Base-by-base conservation (phyloP, 2,888 invertebrate genomes). In the Ptycholaimellus sp. region DNA sequence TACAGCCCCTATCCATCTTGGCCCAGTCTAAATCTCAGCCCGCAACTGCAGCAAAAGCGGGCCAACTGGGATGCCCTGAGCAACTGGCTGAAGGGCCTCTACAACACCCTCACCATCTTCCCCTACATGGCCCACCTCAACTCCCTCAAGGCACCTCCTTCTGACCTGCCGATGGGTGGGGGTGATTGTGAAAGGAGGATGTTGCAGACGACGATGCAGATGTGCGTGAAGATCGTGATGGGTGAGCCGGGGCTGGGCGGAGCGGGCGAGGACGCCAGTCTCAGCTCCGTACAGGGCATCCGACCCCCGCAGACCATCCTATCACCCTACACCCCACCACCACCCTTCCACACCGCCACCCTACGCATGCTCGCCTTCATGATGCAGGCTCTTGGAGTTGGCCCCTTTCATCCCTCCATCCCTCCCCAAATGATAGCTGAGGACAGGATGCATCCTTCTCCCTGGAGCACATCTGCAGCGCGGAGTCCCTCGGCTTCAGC, bases 21-120 rank as follows among this genome's bases (percentile, higher is more conserved):
- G 9, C 9, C 11, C 9, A 27, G 11, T n/a, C 9, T 27, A 9
- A 27, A 27, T 27, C n/a, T 9, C 9, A 27, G 9, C 27, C 27
- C 27, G 27, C 11, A 9, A 4, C 7, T 14, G 21, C 46, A 56
- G 30, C 60, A 80, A 76, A 70, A 85, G 50, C 81, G 85, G 47
- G 80, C 82, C 0, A 87, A 93, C 55, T 96, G 93, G 93, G 80
- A 82, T 54, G 85, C 93, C 0, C 85, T 93, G 1, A 80, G 83
- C 32, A 78, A 79, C 17, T 66, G 96, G 35, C 64, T 96, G 2
- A 82, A 80, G 65, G 93, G 65, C 49, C 44, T 56, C 16, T 87
- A 90, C 57, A 78, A 83, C 57, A 90, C 93, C 0, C 72, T 93
- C 59, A 70, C 76, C 40, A 73, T 77, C 43, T 87, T 82, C 61